phyloP scores from a whole-genome alignment of 2,888 invertebrate species.

The Lochmaea crataegi region DNA sequence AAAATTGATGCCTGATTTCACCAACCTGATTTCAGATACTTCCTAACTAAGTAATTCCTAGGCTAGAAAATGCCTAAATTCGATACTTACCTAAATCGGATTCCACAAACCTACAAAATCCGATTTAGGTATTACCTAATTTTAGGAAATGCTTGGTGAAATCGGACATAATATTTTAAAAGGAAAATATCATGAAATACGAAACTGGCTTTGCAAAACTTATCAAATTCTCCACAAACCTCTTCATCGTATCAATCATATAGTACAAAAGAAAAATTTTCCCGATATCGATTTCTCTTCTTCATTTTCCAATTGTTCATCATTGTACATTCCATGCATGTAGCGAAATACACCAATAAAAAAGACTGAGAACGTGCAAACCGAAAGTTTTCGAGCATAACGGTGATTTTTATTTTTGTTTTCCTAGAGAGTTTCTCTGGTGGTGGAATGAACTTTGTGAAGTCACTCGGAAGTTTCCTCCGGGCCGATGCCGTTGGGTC shows the following conservation, averaged over 20 bases:
- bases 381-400: slow-evolving; percentile 2
- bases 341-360: neutral
- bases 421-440: slow-evolving; percentile 18
- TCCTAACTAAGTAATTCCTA: too few relatives aligned
- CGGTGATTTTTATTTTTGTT: slow-evolving; percentile 15
- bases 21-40: too few relatives aligned
- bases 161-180: too few relatives aligned
- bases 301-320: neutral
- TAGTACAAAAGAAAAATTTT: neutral
- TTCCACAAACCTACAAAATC: too few relatives aligned
- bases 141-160: too few relatives aligned
- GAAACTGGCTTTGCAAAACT: too few relatives aligned
- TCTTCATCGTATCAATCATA: neutral
- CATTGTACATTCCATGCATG: slow-evolving; percentile 1
- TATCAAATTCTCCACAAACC: too few relatives aligned
- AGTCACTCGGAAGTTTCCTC: slow-evolving; percentile 29
- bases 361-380: neutral
- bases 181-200: too few relatives aligned
- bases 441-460: slow-evolving; percentile 33
- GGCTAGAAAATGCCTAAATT: too few relatives aligned
- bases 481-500: slow-evolving; percentile 9
- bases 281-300: neutral
- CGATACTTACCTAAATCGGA: too few relatives aligned
- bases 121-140: too few relatives aligned
- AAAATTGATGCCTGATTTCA: too few relatives aligned